Conservation (phyloP, 2,797 vertebrate species). For the Cuniculus paca region DNA sequence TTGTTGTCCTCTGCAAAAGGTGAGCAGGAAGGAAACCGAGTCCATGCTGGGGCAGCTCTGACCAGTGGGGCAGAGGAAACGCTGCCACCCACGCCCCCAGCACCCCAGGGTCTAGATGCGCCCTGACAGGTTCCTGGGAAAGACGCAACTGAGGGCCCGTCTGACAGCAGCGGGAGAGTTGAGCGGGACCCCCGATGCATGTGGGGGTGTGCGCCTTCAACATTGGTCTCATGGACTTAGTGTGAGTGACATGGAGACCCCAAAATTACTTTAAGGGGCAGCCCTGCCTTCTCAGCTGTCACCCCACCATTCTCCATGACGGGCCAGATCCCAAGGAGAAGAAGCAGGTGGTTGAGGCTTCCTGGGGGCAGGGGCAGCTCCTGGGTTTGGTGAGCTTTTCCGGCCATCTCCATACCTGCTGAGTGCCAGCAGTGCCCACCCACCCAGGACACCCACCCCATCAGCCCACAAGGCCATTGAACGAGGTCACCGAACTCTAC, state of each 20-base stretch:
- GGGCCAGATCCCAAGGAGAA: background rate
- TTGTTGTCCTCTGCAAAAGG: constrained; percentile 64
- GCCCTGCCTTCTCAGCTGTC: background rate
- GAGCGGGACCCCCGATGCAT: constrained; percentile 85
- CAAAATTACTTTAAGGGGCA: constrained; percentile 87
- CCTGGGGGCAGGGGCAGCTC: background rate
- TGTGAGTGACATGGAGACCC: constrained; percentile 86
- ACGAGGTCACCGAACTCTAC: background rate
- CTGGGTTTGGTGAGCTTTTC: background rate
- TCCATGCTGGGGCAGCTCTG: constrained; percentile 35
- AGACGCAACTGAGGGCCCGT: constrained; percentile 93
- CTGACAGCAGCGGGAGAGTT: constrained; percentile 90
- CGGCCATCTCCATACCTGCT: background rate
- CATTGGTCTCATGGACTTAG: constrained; percentile 85
- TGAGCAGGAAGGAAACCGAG: background rate
- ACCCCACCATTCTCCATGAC: background rate
- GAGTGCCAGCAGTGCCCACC: background rate
- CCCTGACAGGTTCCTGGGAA: constrained; percentile 95
- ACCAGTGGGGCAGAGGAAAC: constrained; percentile 75
- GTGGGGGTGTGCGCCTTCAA: constrained; percentile 86
- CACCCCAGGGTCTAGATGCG: constrained; percentile 92
- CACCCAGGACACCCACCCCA: fast-evolving
- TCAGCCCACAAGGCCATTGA: background rate
- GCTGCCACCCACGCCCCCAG: constrained; percentile 88
- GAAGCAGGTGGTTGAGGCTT: background rate